Percentiles rank a stretch among this genome's conserved stretches.
These are phyloP conservation scores for Drosophila fuyamai DNA, from an alignment of 1,140 invertebrate genomes.

Conservation along the genomic window DNA sequence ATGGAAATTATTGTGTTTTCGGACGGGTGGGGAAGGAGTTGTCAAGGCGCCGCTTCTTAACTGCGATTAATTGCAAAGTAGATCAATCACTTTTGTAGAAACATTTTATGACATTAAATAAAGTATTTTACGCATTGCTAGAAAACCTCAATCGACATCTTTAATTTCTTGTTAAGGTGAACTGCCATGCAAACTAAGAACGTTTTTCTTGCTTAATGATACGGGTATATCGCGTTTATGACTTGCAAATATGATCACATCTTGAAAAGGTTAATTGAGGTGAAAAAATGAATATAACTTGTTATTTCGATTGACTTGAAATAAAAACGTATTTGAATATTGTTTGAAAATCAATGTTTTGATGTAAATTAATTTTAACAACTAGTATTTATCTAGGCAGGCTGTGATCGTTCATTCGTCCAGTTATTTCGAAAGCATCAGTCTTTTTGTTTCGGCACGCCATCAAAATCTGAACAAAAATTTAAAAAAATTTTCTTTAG, in stretches of 20 bases:
- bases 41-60: constrained; percentile 24
- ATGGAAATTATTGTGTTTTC: constrained; percentile 2
- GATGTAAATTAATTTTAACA: no score
- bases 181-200: not conserved
- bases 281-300: not conserved
- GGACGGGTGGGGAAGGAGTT: not conserved
- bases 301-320: not conserved
- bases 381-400: not conserved
- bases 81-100: constrained; percentile 71
- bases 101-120: constrained; percentile 67
- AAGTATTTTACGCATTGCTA: constrained; percentile 70
- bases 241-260: not conserved
- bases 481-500: not conserved
- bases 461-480: not conserved
- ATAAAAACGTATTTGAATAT: not conserved
- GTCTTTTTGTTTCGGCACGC: not conserved
- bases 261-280: constrained; percentile 22
- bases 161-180: constrained; percentile 6
- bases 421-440: not conserved
- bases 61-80: constrained; percentile 49
- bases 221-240: constrained; percentile 20
- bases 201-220: not conserved
- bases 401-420: not conserved
- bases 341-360: no score
- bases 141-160: constrained; percentile 32